A percentile compares a stretch with the other conserved stretches of the same genome.
These are phyloP conservation scores for Labrus mixtus DNA, from an alignment of 2,113 vertebrate species.

Conservation along the genomic window DNA sequence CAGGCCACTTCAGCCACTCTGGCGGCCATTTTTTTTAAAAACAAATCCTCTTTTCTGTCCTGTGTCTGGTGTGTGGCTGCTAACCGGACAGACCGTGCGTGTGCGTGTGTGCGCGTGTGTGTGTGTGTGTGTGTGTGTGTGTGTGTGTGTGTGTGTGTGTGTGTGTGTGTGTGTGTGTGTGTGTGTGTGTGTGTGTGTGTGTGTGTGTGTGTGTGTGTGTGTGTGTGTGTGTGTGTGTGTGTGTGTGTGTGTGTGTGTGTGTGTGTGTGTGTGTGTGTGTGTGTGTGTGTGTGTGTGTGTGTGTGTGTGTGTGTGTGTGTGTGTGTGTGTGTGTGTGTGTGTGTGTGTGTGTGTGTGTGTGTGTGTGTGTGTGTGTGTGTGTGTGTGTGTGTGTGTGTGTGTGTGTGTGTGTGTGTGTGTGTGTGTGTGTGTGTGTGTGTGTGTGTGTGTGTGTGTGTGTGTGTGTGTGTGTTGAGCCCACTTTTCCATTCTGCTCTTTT, in stretches of 20 bases:
- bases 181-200: not conserved
- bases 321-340: not conserved
- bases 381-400: not conserved
- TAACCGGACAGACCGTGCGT: constrained; percentile 13
- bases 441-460: not conserved
- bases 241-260: not conserved
- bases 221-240: not conserved
- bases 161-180: not conserved
- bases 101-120: not conserved
- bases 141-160: not conserved
- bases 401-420: not conserved
- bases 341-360: not conserved
- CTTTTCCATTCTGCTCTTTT: too few species aligned
- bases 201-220: not conserved
- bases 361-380: not conserved
- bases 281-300: not conserved
- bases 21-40: constrained; percentile 42
- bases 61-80: constrained; percentile 15
- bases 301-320: not conserved
- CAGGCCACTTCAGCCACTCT: constrained; percentile 46
- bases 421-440: not conserved
- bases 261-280: not conserved
- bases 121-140: not conserved
- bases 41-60: constrained; percentile 60
- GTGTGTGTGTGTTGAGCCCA: not conserved